A percentile compares a stretch with the other conserved stretches of the same genome.
phyloP scores from a whole-genome alignment of 1,140 invertebrate genomes.

The Drosophila navojoa region DNA sequence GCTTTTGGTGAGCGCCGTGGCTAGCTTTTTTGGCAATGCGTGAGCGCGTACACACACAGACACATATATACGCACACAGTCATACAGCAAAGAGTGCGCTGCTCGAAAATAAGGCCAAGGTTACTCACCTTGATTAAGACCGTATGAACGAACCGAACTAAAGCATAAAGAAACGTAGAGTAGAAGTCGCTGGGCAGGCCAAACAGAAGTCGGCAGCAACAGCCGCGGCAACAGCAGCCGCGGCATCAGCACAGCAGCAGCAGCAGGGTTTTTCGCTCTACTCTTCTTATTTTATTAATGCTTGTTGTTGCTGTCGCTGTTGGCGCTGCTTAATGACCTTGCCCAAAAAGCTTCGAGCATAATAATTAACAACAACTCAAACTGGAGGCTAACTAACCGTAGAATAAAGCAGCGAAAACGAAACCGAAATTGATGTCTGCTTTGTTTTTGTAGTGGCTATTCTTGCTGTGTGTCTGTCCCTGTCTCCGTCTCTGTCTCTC shows the following conservation, averaged over 20 bases:
- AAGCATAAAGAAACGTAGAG: slow-evolving; percentile 54
- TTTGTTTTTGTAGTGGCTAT: neutral
- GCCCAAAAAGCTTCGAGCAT: slow-evolving; percentile 78
- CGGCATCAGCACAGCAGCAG: slow-evolving; percentile 23
- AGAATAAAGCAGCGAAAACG: slow-evolving; percentile 73
- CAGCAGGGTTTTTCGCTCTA: slow-evolving; percentile 33
- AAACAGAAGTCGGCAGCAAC: slow-evolving; percentile 34
- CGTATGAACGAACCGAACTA: slow-evolving; percentile 73
- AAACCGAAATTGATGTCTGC: slow-evolving; percentile 51
- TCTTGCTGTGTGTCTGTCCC: slow-evolving; percentile 19
- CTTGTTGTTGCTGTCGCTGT: slow-evolving; percentile 17
- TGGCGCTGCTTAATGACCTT: slow-evolving; percentile 67
- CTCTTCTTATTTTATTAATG: slow-evolving; percentile 19
- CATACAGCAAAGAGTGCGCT: slow-evolving; percentile 69
- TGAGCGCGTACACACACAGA: slow-evolving; percentile 52
- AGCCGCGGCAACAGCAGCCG: slow-evolving; percentile 11
- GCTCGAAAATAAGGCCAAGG: slow-evolving; percentile 83
- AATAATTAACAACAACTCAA: slow-evolving; percentile 71
- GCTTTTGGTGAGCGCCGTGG: slow-evolving; percentile 53
- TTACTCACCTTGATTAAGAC: slow-evolving; percentile 83
- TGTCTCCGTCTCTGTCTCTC: neutral
- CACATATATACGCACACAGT: slow-evolving; percentile 19
- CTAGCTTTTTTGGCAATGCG: slow-evolving; percentile 75
- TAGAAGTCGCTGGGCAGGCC: slow-evolving; percentile 47
- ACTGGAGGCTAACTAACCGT: slow-evolving; percentile 63